Conservation (phyloP, 1,140 invertebrate genomes). For the Platorchestia sp. region DNA sequence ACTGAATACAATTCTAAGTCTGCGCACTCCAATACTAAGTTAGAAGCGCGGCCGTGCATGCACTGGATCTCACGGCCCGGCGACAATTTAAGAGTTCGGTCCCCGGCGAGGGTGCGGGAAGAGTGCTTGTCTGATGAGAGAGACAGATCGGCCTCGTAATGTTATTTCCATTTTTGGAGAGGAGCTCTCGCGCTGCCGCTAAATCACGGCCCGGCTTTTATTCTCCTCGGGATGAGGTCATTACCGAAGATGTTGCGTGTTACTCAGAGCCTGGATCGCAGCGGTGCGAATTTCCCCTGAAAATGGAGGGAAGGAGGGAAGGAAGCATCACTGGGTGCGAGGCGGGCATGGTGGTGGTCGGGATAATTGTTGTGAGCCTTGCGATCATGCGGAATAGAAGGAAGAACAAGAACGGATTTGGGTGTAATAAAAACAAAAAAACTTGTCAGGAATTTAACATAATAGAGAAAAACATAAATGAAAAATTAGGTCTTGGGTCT, state of each 20-base stretch:
- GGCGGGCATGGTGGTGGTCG: not conserved
- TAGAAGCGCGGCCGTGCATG: not conserved
- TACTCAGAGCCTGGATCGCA: not conserved
- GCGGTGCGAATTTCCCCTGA: not conserved
- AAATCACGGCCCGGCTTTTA: constrained; percentile 10
- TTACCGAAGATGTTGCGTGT: not conserved
- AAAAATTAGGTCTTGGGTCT: not conserved
- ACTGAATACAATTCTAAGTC: not conserved
- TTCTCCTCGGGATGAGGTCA: constrained; percentile 21
- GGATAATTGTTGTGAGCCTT: not conserved
- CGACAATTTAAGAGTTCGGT: not conserved
- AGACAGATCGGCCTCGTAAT: not conserved
- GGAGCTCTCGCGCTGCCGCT: not conserved
- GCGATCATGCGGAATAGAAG: not conserved
- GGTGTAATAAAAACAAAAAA: not conserved
- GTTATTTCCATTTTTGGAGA: not conserved
- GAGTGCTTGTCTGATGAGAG: not conserved
- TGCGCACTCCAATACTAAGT: not conserved
- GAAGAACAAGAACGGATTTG: not conserved
- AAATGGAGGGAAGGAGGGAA: not conserved
- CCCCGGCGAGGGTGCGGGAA: not conserved
- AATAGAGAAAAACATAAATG: too few relatives aligned
- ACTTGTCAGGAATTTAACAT: too few relatives aligned
- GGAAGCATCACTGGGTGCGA: not conserved
- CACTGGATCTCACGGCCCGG: not conserved